These are phyloP conservation scores for Coptodon rendalli DNA, from an alignment of 2,113 vertebrate genomes.

Conservation along the genomic window DNA sequence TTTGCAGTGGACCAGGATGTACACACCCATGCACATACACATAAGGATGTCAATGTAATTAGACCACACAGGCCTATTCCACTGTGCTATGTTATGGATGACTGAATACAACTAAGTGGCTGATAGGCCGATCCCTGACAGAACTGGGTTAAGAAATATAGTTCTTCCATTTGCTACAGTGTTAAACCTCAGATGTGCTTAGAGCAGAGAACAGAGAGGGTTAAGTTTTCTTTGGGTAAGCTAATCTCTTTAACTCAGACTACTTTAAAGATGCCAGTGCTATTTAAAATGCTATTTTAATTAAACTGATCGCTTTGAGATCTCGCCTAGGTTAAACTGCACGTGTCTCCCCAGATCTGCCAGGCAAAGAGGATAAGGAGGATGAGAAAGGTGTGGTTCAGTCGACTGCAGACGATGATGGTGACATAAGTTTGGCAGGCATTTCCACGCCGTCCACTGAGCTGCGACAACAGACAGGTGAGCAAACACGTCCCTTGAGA, in stretches of 20 bases:
- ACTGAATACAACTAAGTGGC: conserved; percentile 44
- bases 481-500: neutral
- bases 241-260: conserved; percentile 8
- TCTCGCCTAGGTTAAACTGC: conserved; percentile 20
- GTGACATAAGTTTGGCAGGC: neutral
- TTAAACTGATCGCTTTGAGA: neutral
- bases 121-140: conserved; percentile 57
- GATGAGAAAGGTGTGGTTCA: conserved; percentile 11
- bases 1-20: neutral
- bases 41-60: conserved; percentile 49
- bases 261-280: neutral
- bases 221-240: neutral
- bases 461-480: conserved; percentile 34
- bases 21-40: conserved; percentile 20
- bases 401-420: neutral
- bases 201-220: neutral
- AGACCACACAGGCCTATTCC: conserved; percentile 37
- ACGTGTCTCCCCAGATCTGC: conserved; percentile 40
- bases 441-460: neutral
- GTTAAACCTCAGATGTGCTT: conserved; percentile 10
- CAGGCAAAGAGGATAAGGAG: neutral
- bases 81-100: conserved; percentile 40
- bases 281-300: neutral
- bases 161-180: conserved; percentile 6
- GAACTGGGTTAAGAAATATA: conserved; percentile 67